Evolutionary conservation across 1,140 invertebrate species (phyloP), one percentile per base, ranked within the genome.

Genomic region (Penaeus japonicus): DNA sequence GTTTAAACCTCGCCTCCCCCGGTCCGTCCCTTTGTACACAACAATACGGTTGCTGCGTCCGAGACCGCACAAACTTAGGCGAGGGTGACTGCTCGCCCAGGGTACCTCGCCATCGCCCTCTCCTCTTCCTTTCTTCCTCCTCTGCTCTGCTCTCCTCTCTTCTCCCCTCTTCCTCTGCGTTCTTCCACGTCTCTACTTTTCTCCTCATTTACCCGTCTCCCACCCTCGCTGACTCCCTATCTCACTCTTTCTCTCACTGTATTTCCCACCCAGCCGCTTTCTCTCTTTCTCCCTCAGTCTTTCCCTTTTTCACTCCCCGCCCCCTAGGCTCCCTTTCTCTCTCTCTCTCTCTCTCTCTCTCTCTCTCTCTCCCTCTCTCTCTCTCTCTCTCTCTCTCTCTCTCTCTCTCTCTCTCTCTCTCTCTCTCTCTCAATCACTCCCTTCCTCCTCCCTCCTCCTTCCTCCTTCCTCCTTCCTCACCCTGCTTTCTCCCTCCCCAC

Each of bases 11-110:
- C 77, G 85, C 85, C 85, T 87, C 77, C 84, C 85, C 77, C 62
- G 77, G 55, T 78, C 78, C 78, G 84, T 65, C 47, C 73, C 65
- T 87, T 87, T 87, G 85, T 87, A 87, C 77, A 87, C 85, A 81
- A 87, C 85, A 87, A 87, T 87, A 80, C 85, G 85, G 85, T 78
- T 70, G 85, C 85, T 80, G 78, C 85, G 85, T 87, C 85, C 85
- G 85, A 87, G 78, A 78, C 79, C 24, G 77, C 17, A 54, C 78
- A 81, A 86, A 81, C n/a, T 47, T 22, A 22, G 59, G 79, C 77
- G 24, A 78, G 55, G 85, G 75, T 54, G 57, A 30, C 24, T 35
- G 84, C 73, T 79, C 39, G 84, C 84, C 35, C 32, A 53, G 65
- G 18, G 18, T 35, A 27, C 57, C 32, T 82, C 55, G 47, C 47